These are phyloP conservation scores for Trachurus trachurus DNA, from an alignment of 2,797 vertebrate genomes.

Conservation along the genomic window DNA sequence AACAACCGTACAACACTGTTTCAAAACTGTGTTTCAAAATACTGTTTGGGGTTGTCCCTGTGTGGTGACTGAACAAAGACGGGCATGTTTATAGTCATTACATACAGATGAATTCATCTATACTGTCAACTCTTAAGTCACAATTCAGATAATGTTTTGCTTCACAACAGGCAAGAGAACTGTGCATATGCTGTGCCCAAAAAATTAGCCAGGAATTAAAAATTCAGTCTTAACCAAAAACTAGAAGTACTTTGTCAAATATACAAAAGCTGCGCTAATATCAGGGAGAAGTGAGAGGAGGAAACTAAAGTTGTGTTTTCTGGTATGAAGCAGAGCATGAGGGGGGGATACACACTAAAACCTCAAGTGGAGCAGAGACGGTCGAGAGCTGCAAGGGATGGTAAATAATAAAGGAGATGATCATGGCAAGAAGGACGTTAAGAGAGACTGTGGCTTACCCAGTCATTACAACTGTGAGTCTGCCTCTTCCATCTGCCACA, in stretches of 20 bases:
- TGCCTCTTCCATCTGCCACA: constrained; percentile 67
- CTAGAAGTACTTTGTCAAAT: background rate
- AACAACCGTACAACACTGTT: background rate
- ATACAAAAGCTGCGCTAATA: background rate
- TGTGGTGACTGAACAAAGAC: background rate
- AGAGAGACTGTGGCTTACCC: constrained; percentile 35
- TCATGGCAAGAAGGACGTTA: constrained; percentile 40
- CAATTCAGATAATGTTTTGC: background rate
- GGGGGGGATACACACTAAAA: constrained; percentile 2
- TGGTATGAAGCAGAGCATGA: constrained; percentile 22
- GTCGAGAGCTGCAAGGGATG: constrained; percentile 22
- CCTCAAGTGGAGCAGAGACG: constrained; percentile 25
- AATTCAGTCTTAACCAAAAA: background rate
- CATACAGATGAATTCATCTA: background rate
- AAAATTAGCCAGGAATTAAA: background rate
- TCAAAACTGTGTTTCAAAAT: no score
- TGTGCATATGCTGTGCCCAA: background rate
- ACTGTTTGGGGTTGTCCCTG: no score
- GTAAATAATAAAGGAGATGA: constrained; percentile 52
- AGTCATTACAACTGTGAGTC: constrained; percentile 51
- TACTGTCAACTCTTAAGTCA: no score
- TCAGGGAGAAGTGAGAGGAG: background rate
- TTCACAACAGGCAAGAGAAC: background rate
- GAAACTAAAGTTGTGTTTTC: constrained; percentile 9
- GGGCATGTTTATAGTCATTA: no score